A percentile compares a stretch with the other conserved stretches of the same genome.
Conservation (phyloP, 2,888 invertebrate genomes). For the Hipparchia semele region DNA sequence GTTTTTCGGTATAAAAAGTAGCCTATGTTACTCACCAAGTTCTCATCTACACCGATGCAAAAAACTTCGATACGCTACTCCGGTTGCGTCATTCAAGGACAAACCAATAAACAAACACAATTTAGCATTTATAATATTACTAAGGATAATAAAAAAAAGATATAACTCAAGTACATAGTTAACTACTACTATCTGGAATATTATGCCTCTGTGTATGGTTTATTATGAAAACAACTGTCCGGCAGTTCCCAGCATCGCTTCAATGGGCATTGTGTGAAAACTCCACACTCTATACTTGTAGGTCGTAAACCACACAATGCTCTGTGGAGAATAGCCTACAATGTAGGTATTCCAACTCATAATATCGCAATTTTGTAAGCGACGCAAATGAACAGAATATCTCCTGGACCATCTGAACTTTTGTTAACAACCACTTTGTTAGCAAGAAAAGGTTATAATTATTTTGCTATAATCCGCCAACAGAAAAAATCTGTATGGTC, state of each 20-base stretch:
- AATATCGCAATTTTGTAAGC: conserved; percentile 11
- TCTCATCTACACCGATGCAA: neutral
- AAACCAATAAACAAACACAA: too few species aligned
- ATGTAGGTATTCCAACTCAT: conserved; percentile 3
- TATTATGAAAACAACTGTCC: conserved; percentile 12
- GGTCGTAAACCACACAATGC: conserved; percentile 16
- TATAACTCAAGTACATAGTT: neutral
- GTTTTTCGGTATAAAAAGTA: too few species aligned
- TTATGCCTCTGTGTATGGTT: neutral
- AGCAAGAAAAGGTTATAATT: too few species aligned
- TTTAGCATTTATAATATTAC: too few species aligned
- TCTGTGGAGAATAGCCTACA: conserved; percentile 3
- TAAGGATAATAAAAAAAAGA: neutral
- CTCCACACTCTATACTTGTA: neutral
- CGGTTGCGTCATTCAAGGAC: too few species aligned
- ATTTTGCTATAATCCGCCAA: too few species aligned
- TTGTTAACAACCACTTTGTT: neutral
- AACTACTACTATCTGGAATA: neutral
- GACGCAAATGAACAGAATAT: neutral
- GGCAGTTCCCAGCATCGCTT: neutral
- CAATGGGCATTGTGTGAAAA: conserved; percentile 1
- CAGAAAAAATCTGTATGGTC: too few species aligned
- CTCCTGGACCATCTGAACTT: neutral
- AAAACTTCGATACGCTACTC: neutral
- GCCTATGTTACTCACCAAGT: too few species aligned